Evolutionary conservation across 2,113 vertebrate species (phyloP).

Genomic region (Hyperopisus bebe): DNA sequence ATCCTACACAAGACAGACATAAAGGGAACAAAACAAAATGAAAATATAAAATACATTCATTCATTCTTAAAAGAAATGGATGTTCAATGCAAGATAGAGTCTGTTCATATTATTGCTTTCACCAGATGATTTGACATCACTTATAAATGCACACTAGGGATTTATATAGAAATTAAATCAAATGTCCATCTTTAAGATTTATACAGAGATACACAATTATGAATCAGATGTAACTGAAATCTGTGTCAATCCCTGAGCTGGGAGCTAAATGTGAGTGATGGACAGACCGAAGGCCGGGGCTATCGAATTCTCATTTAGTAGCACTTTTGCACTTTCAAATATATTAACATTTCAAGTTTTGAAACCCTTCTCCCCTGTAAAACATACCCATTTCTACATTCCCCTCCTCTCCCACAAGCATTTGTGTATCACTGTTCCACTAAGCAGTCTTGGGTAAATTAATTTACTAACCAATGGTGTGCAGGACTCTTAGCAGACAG

Average conservation of each 20-base stretch:
- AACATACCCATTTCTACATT: background rate
- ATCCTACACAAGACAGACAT: slow-evolving; percentile 36
- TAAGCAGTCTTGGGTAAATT: background rate
- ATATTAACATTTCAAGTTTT: slow-evolving; percentile 16
- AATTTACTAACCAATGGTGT: background rate
- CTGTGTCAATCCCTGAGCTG: background rate
- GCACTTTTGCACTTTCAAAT: slow-evolving; percentile 20
- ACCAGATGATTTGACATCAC: background rate
- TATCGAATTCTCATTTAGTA: slow-evolving; percentile 6
- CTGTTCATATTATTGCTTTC: background rate
- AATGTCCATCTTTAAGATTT: background rate
- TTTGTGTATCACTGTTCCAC: background rate
- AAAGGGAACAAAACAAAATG: slow-evolving; percentile 41
- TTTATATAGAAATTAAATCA: background rate
- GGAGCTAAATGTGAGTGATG: background rate
- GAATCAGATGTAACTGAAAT: slow-evolving; percentile 6
- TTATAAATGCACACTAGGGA: background rate
- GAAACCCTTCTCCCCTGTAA: background rate
- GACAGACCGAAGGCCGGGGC: background rate
- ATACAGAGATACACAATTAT: background rate
- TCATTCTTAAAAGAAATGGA: slow-evolving; percentile 20
- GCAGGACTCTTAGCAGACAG: background rate
- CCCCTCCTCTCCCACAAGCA: background rate
- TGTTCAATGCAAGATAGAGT: background rate
- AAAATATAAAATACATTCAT: slow-evolving; percentile 24